Percentiles rank a stretch among this genome's conserved stretches.
Evolutionary conservation across 2,113 vertebrate genomes (phyloP).

Genomic region (Epinephelus moara): DNA sequence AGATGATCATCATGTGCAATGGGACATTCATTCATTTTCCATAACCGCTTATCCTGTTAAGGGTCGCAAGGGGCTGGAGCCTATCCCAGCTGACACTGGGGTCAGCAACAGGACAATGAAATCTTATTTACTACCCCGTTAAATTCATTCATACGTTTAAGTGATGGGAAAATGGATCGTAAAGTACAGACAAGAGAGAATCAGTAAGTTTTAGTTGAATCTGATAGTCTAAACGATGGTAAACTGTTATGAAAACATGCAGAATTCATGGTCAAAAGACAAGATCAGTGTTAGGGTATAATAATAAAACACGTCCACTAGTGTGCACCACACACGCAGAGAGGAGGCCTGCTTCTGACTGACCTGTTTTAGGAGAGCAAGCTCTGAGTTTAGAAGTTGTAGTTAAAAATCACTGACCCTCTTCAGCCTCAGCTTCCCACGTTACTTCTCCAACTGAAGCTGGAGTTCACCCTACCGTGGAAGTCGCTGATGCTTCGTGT

Average conservation of each 20-base stretch:
- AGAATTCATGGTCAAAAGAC: slow-evolving; percentile 30
- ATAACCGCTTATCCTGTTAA: too few species aligned
- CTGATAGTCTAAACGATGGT: not conserved
- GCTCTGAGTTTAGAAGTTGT: slow-evolving; percentile 28
- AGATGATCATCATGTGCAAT: slow-evolving; percentile 23
- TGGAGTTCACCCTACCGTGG: slow-evolving; percentile 54
- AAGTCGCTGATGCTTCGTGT: slow-evolving; percentile 46
- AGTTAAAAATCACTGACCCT: slow-evolving; percentile 23
- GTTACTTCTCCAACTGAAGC: slow-evolving; percentile 23
- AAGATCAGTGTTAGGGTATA: not conserved
- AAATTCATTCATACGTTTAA: slow-evolving; percentile 21
- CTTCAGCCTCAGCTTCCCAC: slow-evolving; percentile 22
- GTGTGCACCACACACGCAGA: not conserved
- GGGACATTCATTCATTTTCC: not conserved
- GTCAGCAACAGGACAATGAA: not conserved
- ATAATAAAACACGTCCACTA: not conserved
- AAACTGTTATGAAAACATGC: not conserved
- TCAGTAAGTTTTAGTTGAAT: slow-evolving; percentile 3
- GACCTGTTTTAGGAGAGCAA: not conserved
- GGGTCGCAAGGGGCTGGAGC: too few species aligned
- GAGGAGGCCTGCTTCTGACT: not conserved
- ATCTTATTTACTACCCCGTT: slow-evolving; percentile 27
- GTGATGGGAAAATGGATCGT: slow-evolving; percentile 29
- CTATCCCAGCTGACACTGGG: too few species aligned
- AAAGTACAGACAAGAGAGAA: slow-evolving; percentile 13